phyloP scores from a whole-genome alignment of 2,888 invertebrate genomes.

The Mimas tiliae region DNA sequence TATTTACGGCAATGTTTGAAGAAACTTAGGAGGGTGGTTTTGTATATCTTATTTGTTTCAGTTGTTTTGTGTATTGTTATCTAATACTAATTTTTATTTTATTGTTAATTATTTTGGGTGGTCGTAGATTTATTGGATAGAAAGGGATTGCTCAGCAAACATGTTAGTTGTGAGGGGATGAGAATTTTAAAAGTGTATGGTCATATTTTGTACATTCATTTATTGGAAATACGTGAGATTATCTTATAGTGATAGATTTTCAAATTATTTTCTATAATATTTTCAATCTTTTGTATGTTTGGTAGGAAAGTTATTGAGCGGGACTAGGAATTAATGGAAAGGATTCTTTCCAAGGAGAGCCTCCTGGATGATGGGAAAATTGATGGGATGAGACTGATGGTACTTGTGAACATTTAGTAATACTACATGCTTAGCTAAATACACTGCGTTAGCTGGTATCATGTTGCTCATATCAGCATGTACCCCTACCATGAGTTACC shows the following conservation, averaged over 20 bases:
- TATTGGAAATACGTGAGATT: neutral
- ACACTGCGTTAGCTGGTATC: conserved; percentile 50
- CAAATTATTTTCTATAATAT: neutral
- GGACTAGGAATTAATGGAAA: conserved; percentile 7
- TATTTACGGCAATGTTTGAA: neutral
- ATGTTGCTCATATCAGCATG: conserved; percentile 56
- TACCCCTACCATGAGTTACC: conserved; percentile 37
- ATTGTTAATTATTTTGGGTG: conserved; percentile 5
- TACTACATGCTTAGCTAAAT: conserved; percentile 50
- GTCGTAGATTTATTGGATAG: neutral
- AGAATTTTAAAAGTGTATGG: neutral
- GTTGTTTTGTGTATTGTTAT: conserved; percentile 7
- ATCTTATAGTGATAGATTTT: neutral
- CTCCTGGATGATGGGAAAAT: conserved; percentile 11
- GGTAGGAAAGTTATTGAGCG: neutral
- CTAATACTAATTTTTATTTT: conserved; percentile 4
- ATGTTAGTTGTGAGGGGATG: conserved; percentile 17
- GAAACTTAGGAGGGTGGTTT: neutral
- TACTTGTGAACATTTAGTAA: conserved; percentile 26
- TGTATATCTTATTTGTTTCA: neutral
- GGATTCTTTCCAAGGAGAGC: neutral
- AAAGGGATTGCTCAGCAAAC: conserved; percentile 2
- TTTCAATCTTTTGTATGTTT: neutral
- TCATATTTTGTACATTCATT: neutral
- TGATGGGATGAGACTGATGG: conserved; percentile 55